phyloP scores from a whole-genome alignment of 1,140 invertebrate genomes.

The Luehdorfia chinensis region DNA sequence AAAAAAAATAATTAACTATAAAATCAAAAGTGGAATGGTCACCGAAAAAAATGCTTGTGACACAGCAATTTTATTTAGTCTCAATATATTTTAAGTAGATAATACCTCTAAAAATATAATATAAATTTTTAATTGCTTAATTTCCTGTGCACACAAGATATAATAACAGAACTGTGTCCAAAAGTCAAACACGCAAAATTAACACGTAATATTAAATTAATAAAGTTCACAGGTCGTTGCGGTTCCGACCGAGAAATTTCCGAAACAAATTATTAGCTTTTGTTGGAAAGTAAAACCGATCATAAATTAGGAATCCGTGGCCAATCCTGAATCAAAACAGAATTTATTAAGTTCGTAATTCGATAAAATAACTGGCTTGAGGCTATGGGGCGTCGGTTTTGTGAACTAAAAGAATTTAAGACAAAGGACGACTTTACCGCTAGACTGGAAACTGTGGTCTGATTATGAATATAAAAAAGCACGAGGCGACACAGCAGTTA shows the following conservation, averaged over 20 bases:
- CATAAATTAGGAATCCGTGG: slow-evolving; percentile 59
- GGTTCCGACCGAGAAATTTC: slow-evolving; percentile 43
- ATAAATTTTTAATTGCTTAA: slow-evolving; percentile 8
- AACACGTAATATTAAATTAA: slow-evolving; percentile 56
- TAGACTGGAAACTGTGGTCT: slow-evolving; percentile 15
- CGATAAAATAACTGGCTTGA: slow-evolving; percentile 39
- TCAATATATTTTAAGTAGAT: too few species aligned
- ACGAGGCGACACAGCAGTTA: slow-evolving; percentile 8
- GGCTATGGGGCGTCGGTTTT: slow-evolving; percentile 14
- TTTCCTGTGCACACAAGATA: slow-evolving; percentile 17
- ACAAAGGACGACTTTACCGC: slow-evolving; percentile 16
- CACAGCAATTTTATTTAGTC: too few species aligned
- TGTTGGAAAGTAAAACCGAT: slow-evolving; percentile 62
- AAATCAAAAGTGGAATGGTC: too few species aligned
- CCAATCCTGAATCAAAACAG: slow-evolving; percentile 48
- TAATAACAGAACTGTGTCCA: slow-evolving; percentile 17
- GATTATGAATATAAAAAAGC: slow-evolving; percentile 17
- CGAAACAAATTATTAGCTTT: slow-evolving; percentile 63
- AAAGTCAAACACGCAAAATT: slow-evolving; percentile 50
- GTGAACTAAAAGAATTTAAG: slow-evolving; percentile 18
- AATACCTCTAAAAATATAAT: too few species aligned
- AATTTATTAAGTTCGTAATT: slow-evolving; percentile 54
- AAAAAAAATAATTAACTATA: too few species aligned
- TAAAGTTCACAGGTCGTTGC: slow-evolving; percentile 47
- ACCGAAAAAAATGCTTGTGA: too few species aligned